Evolutionary conservation across 2,888 invertebrate genomes (phyloP), one percentile per base, ranked within the genome.

Genomic region (Chloromyia formosa): DNA sequence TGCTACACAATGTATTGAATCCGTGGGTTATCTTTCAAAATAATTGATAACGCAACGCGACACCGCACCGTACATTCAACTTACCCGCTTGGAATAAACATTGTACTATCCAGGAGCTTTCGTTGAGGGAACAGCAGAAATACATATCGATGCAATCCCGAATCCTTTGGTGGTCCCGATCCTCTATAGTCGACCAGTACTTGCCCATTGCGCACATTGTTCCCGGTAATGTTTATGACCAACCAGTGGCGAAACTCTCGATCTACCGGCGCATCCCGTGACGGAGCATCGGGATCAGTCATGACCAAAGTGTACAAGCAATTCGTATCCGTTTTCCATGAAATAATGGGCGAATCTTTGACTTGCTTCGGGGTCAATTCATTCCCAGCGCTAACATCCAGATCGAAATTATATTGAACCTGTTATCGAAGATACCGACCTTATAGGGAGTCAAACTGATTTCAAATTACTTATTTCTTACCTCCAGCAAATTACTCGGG

Each of bases 171-270:
- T 0, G 95, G 94, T 42, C 93, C 94, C 18, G 94, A 90, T 58
- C 94, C 94, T 53, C 92, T 84, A 85, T 94, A 96, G 27, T 89
- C 90, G 1, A 92, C 89, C 0, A 94, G 86, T 0, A 88, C 88
- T 77, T 94, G 92, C 22, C 95, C 95, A 14, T 88, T 86, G 0
- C 83, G 80, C 5, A 95, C 82, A 77, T 92, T 87, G 78, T 81
- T 84, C 14, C 92, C 94, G 27, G 91, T 92, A 78, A 96, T 91
- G 82, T 95, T 95, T 27, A 89, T 92, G 0, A 95, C 91, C 10
- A 94, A 84, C 95, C 94, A 95, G 83, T 95, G 95, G 81, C 92
- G 92, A 92, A 93, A 94, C 84, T 95, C 95, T 92, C 88, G 84
- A 93, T 90, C 20, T 91, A 92, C 91, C 0, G 94, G 94, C 16